These are phyloP conservation scores for Dastarcus helophoroides DNA, from an alignment of 2,888 invertebrate genomes.

Conservation along the genomic window DNA sequence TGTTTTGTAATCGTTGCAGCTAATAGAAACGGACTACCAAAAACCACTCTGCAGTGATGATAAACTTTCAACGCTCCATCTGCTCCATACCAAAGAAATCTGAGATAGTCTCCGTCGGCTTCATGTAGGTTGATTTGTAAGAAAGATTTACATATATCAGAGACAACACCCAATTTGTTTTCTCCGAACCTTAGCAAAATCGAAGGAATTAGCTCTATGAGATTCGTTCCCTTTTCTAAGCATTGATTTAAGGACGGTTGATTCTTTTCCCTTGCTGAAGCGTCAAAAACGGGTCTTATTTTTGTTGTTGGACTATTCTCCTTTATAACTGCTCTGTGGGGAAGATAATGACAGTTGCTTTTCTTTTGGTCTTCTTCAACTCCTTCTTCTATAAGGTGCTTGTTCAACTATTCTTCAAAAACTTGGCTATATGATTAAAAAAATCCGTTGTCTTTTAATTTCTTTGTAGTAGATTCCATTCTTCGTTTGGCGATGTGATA, in stretches of 20 bases:
- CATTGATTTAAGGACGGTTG: constrained; percentile 4
- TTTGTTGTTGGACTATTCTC: constrained; percentile 7
- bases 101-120: constrained; percentile 18
- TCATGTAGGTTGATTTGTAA: constrained; percentile 17
- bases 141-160: constrained; percentile 15
- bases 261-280: not conserved
- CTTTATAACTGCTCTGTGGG: constrained; percentile 12
- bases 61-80: constrained; percentile 9
- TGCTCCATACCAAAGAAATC: constrained; percentile 19
- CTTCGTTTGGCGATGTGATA: too few species aligned
- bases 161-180: constrained; percentile 12
- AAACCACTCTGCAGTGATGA: constrained; percentile 14
- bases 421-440: too few species aligned
- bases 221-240: constrained; percentile 12
- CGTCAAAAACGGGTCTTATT: constrained; percentile 10
- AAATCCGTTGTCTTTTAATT: too few species aligned
- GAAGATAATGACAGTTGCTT: too few species aligned
- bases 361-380: too few species aligned
- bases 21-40: constrained; percentile 16
- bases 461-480: too few species aligned
- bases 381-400: too few species aligned
- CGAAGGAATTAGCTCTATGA: constrained; percentile 13
- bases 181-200: constrained; percentile 13
- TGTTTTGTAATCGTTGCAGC: too few species aligned
- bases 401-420: too few species aligned